Evolutionary conservation across 2,888 invertebrate genomes (phyloP).

Genomic region (Acrobasis suavella): DNA sequence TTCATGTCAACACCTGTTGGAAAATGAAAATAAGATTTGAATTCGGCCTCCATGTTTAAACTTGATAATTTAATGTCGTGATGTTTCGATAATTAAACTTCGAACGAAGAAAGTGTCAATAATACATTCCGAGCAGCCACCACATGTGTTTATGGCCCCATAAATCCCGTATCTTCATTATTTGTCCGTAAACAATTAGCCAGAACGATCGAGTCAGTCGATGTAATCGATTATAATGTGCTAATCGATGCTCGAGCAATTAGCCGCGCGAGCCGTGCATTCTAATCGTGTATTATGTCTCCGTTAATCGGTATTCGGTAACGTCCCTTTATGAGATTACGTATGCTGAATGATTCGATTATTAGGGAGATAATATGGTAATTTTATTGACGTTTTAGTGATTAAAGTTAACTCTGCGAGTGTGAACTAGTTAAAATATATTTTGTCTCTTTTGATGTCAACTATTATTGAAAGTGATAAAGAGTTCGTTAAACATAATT

Average conservation of each 20-base stretch:
- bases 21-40: too few relatives aligned
- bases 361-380: not conserved
- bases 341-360: constrained; percentile 2
- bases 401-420: too few relatives aligned
- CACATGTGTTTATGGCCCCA: not conserved
- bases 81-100: too few relatives aligned
- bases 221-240: constrained; percentile 14
- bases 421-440: too few relatives aligned
- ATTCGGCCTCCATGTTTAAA: too few relatives aligned
- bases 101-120: not conserved
- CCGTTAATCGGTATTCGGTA: not conserved
- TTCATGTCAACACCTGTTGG: too few relatives aligned
- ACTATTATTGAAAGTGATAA: too few relatives aligned
- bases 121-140: not conserved
- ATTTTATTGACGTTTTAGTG: too few relatives aligned
- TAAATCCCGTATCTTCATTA: constrained; percentile 4
- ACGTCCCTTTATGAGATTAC: not conserved
- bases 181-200: constrained; percentile 14
- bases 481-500: too few relatives aligned
- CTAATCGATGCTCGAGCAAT: constrained; percentile 7
- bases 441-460: too few relatives aligned
- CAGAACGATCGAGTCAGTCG: constrained; percentile 10
- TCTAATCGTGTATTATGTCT: constrained; percentile 7
- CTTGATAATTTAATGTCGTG: too few relatives aligned
- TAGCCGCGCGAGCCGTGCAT: constrained; percentile 9